Conservation (phyloP, 2,888 invertebrate genomes). For the Heliconius cydno region DNA sequence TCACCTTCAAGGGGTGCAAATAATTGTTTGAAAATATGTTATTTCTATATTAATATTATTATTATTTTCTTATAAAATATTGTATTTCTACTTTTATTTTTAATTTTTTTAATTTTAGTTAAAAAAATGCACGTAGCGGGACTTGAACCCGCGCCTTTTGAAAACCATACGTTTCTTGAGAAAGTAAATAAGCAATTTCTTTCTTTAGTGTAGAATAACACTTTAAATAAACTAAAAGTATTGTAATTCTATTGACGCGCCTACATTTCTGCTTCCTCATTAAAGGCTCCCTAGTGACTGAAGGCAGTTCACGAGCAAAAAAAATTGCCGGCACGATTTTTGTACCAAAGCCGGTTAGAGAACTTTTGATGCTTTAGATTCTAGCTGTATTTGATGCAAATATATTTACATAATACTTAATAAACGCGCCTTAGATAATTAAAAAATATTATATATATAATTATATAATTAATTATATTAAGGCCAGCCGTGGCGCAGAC, state of each 20-base stretch:
- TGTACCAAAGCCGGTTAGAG: background rate
- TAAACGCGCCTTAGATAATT: background rate
- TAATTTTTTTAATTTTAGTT: no score
- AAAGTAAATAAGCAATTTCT: no score
- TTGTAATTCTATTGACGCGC: constrained; percentile 19
- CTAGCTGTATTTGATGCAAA: background rate
- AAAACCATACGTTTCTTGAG: no score
- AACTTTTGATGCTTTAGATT: background rate
- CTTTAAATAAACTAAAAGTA: no score
- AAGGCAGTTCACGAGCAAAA: constrained; percentile 15
- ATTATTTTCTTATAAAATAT: no score
- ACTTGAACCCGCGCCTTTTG: no score
- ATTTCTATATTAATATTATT: constrained; percentile 19
- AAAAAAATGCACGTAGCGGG: no score
- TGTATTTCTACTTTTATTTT: no score
- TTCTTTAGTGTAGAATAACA: no score
- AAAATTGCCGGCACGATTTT: background rate
- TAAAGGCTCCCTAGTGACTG: constrained; percentile 15
- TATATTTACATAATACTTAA: background rate
- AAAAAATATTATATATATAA: no score
- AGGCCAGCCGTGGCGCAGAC: no score
- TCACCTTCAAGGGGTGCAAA: constrained; percentile 50
- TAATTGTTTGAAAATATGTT: constrained; percentile 10
- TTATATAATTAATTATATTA: background rate
- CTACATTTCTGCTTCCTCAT: constrained; percentile 28